Evolutionary conservation across 2,797 vertebrate genomes (phyloP).

Genomic region (Malacoctenus gilli): DNA sequence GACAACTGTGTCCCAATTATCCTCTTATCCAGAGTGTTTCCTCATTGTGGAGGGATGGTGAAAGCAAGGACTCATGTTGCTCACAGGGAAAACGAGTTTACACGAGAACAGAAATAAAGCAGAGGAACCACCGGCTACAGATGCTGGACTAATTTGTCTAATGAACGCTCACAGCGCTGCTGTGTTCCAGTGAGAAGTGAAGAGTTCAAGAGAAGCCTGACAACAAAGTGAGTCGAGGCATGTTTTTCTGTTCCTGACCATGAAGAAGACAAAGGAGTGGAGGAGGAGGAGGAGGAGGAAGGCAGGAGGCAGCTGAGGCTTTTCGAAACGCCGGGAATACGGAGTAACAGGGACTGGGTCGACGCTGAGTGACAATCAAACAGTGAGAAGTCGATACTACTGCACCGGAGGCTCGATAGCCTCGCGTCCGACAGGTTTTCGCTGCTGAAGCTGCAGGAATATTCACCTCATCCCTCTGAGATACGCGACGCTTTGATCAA

Average conservation of each 20-base stretch:
- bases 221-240: too few relatives aligned
- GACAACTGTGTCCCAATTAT: conserved; percentile 46
- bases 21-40: conserved; percentile 27
- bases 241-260: conserved; percentile 23
- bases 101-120: conserved; percentile 12
- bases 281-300: background rate
- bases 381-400: background rate
- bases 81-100: conserved; percentile 23
- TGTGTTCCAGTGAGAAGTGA: background rate
- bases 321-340: background rate
- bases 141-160: conserved; percentile 32
- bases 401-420: background rate
- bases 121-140: conserved; percentile 14
- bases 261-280: background rate
- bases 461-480: too few relatives aligned
- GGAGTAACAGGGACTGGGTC: background rate
- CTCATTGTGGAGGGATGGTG: conserved; percentile 11
- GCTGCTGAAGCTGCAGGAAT: too few relatives aligned
- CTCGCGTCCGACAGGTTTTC: background rate
- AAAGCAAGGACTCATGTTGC: conserved; percentile 14
- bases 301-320: background rate
- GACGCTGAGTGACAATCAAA: conserved; percentile 2
- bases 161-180: conserved; percentile 2
- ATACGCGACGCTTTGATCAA: too few relatives aligned
- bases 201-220: background rate